Base-by-base conservation (phyloP, 1,140 invertebrate species). In the Chrysoperla carnea region DNA sequence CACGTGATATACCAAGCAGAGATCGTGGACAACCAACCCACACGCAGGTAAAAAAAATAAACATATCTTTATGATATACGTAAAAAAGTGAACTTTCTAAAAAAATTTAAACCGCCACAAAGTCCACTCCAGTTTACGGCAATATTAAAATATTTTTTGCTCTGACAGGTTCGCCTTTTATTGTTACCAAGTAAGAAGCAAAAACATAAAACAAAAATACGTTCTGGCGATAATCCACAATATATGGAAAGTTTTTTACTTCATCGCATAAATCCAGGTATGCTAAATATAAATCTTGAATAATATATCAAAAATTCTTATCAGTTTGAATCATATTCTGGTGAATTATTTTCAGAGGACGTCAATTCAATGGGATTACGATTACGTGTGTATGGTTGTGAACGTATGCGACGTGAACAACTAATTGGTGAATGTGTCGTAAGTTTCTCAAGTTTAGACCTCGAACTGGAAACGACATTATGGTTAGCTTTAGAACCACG, bases 221-320 rank as follows among this genome's bases (percentile, higher is more conserved):
- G 87, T 42, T 76, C 81, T 45, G 87, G 87, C 2, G 80, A 86
- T 51, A 86, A 82, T 55, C 88, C 89, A 1, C 81, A 88, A 53
- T 93, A 86, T 54, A 83, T 91, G 73, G 90, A 94, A 58, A 89
- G 82, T 51, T 92, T 94, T 60, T 68, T 89, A 33, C 75, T 95
- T 46, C 85, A 78, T 59, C 81, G 89, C 57, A 86, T 93, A 33
- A 89, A 87, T 66, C 85, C 84, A 64, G 81, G 81, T 83, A 60
- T 55, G 54, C 42, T 41, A 46, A 39, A 41, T 33, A 37, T 7
- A 29, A 43, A 1, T 31, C 9, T 8, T 14, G 14, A 31, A 38
- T 15, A n/a, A n/a, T n/a, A 36, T 37, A 12, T 36, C 33, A 36
- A 39, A 27, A 29, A 44, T 37, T 40, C 33, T 40, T 14, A 40